Evolutionary conservation across 2,888 invertebrate genomes (phyloP).

Genomic region (Drosophila austrosaltans): DNA sequence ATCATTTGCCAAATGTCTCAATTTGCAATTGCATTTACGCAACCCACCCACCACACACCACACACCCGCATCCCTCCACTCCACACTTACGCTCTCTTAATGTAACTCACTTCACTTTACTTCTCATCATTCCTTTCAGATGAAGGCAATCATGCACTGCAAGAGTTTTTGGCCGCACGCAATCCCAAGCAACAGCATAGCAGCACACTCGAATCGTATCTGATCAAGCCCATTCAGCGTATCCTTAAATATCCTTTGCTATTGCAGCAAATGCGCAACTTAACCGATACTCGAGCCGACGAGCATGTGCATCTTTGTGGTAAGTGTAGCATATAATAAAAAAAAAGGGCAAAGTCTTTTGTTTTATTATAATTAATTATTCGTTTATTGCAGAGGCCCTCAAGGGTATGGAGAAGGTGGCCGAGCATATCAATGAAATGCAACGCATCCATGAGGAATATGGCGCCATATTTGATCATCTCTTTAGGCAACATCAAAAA

Average conservation of each 20-base stretch:
- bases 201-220: constrained; percentile 97
- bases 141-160: constrained; percentile 97
- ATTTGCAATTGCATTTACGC: constrained; percentile 51
- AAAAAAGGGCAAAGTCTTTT: neutral
- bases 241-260: constrained; percentile 98
- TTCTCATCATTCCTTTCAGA: constrained; percentile 84
- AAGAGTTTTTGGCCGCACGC: constrained; percentile 96
- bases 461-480: constrained; percentile 98
- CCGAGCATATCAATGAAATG: constrained; percentile 99
- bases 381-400: constrained; percentile 90
- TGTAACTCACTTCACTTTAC: neutral
- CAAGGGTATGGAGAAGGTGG: constrained; percentile 99
- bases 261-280: constrained; percentile 95
- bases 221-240: constrained; percentile 99
- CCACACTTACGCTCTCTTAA: neutral
- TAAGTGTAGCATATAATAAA: constrained; percentile 84
- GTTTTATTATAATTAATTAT: neutral
- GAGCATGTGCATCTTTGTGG: constrained; percentile 97
- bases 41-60: too few species aligned
- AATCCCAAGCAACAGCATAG: constrained; percentile 99
- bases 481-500: constrained; percentile 97
- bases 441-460: constrained; percentile 99
- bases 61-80: neutral
- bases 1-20: constrained; percentile 76
- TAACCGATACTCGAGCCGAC: constrained; percentile 95